Base-by-base conservation (phyloP, 1,140 invertebrate genomes). In the Bombus affinis region DNA sequence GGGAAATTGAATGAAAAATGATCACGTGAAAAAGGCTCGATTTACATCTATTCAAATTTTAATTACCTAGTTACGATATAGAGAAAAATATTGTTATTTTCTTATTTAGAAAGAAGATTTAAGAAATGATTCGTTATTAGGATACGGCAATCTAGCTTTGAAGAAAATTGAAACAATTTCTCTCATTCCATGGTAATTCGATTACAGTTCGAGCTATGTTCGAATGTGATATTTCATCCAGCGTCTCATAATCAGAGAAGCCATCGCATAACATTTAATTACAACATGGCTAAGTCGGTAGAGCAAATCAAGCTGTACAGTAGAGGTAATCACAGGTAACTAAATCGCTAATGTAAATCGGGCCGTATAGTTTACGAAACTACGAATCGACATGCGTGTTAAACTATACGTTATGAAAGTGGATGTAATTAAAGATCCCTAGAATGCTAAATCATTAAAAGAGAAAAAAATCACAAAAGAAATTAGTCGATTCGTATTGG, bases 261-360 rank as follows among this genome's bases (percentile, higher is more conserved):
- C 18, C 25, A 68, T 37, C 37, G 65, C 32, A 28, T 44, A 80
- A 80, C 65, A 47, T 76, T 59, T 75, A 75, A 57, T 75, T 75
- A 57, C 25, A 57, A 25, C 10, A 75, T 35, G 18, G 25, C 22
- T 9, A 35, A 75, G 47, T 57, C 25, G 44, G 32, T 57, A 75
- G 0, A 22, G 32, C 47, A 47, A 74, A 70, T 70, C 9, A 42
- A 42, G 2, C 70, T 42, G 28, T 72, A 42, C 13, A 42, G 10
- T 75, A 39, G 22, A 4, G 32, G 12, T 35, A 53, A 57, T 22
- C 32, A n/a, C 47, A 13, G 10, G 10, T 53, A 9, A 76, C 3
- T 76, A 57, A 76, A 76, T 76, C 2, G 18, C 28, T 28, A 53
- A 62, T 77, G 75, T 77, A 77, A 77, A 77, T 77, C 75, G 75